Evolutionary conservation across 2,888 invertebrate species (phyloP).

Genomic region (Synanthedon myopaeformis): DNA sequence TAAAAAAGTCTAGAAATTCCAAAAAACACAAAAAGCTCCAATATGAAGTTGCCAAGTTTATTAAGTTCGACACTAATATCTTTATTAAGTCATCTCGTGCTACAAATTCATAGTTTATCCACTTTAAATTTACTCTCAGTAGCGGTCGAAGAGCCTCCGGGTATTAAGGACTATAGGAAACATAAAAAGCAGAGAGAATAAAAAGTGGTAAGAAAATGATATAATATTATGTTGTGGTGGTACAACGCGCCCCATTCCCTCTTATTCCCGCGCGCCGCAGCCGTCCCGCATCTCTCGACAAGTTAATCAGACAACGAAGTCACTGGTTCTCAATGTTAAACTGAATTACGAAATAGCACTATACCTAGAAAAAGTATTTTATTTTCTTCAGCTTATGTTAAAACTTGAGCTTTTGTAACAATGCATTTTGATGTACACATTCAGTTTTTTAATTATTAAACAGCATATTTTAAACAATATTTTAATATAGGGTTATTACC

Average conservation of each 20-base stretch:
- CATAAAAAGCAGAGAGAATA: conserved; percentile 24
- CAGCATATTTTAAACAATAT: no score
- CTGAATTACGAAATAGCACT: neutral
- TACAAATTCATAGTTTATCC: neutral
- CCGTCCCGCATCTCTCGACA: conserved; percentile 30
- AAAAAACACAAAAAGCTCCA: no score
- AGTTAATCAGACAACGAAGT: conserved; percentile 56
- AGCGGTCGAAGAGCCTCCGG: neutral
- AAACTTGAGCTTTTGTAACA: no score
- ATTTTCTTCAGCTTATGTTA: no score
- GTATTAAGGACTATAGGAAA: conserved; percentile 17
- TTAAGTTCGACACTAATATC: no score
- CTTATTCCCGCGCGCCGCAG: conserved; percentile 22
- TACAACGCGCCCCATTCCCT: conserved; percentile 17
- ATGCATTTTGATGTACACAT: no score
- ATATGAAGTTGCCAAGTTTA: no score
- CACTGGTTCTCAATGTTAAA: conserved; percentile 38
- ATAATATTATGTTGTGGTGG: conserved; percentile 36
- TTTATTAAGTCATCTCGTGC: neutral
- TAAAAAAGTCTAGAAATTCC: no score
- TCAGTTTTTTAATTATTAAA: no score
- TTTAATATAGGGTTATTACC: no score
- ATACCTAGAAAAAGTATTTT: no score
- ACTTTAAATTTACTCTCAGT: neutral
- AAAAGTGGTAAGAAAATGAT: conserved; percentile 44